A percentile compares a stretch with the other conserved stretches of the same genome.
phyloP scores from a whole-genome alignment of 2,888 invertebrate species.

The Ceriagrion tenellum region DNA sequence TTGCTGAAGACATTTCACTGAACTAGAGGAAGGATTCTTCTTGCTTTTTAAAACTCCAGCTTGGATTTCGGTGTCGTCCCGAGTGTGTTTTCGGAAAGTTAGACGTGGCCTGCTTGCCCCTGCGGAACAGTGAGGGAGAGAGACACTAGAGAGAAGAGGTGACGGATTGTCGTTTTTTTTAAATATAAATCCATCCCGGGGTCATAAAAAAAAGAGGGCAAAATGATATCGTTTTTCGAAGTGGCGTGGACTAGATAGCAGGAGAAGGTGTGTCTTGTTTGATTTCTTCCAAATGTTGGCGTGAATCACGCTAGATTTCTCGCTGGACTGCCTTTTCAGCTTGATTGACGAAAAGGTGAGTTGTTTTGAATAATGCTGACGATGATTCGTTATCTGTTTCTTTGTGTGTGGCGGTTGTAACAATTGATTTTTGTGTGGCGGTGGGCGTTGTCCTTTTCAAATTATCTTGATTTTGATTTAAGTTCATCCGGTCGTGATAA shows the following conservation, averaged over 20 bases:
- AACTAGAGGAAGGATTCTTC: neutral
- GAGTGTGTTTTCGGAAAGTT: neutral
- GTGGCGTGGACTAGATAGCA: conserved; percentile 21
- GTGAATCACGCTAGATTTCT: neutral
- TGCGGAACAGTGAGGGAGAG: neutral
- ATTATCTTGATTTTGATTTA: neutral
- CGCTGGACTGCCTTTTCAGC: neutral
- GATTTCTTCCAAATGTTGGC: neutral
- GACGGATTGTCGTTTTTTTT: neutral
- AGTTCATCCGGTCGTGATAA: neutral
- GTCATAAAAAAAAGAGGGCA: neutral
- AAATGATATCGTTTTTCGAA: neutral
- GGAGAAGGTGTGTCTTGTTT: conserved; percentile 7
- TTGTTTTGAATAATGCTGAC: neutral
- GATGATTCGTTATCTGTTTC: neutral
- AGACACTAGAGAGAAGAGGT: neutral
- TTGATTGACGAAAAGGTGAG: neutral
- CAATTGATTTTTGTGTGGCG: neutral
- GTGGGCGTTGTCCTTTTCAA: conserved; percentile 6
- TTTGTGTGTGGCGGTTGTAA: neutral
- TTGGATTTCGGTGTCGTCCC: neutral
- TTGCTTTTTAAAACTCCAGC: neutral
- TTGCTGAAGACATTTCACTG: neutral
- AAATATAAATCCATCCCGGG: neutral
- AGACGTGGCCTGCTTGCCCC: conserved; percentile 10